Percentiles rank a stretch among this genome's conserved stretches.
These are phyloP conservation scores for Tenebrosternarchus preto DNA, from an alignment of 2,113 vertebrate genomes.

Conservation along the genomic window DNA sequence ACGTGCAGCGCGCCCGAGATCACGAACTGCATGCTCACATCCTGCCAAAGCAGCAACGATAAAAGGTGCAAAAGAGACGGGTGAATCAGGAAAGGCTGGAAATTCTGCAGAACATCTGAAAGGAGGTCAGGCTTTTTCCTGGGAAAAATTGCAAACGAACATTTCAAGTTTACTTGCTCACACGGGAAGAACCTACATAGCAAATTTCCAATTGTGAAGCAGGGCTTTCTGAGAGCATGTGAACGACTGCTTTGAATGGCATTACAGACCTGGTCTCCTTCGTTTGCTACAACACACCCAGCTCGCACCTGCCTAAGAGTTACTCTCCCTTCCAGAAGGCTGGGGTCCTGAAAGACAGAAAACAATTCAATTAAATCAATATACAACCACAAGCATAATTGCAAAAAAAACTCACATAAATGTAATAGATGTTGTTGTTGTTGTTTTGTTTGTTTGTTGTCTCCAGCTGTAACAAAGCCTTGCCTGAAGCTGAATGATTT, in stretches of 20 bases:
- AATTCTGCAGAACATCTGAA: background rate
- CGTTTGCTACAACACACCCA: slow-evolving; percentile 82
- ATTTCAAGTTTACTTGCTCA: background rate
- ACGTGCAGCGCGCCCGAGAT: slow-evolving; percentile 89
- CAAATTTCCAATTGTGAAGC: background rate
- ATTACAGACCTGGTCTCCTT: slow-evolving; percentile 91
- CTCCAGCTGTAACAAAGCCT: slow-evolving; percentile 3
- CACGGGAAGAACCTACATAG: background rate
- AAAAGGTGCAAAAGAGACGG: too few species aligned
- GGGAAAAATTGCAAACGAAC: background rate
- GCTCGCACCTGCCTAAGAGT: slow-evolving; percentile 85
- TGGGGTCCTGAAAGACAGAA: slow-evolving; percentile 74
- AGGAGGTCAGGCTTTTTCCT: background rate
- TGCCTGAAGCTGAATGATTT: slow-evolving; percentile 85
- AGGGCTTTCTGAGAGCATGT: background rate
- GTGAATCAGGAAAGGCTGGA: background rate
- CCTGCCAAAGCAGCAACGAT: slow-evolving; percentile 67
- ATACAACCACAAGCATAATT: background rate
- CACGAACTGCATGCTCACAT: slow-evolving; percentile 88
- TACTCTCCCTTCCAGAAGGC: slow-evolving; percentile 83
- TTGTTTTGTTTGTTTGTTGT: background rate
- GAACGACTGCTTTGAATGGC: background rate
- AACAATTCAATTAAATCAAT: slow-evolving; percentile 17
- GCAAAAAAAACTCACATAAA: background rate
- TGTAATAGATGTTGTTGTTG: background rate